A percentile compares a stretch with the other conserved stretches of the same genome.
phyloP scores from a whole-genome alignment of 2,797 vertebrate species.

The Lindbergichthys nudifrons region DNA sequence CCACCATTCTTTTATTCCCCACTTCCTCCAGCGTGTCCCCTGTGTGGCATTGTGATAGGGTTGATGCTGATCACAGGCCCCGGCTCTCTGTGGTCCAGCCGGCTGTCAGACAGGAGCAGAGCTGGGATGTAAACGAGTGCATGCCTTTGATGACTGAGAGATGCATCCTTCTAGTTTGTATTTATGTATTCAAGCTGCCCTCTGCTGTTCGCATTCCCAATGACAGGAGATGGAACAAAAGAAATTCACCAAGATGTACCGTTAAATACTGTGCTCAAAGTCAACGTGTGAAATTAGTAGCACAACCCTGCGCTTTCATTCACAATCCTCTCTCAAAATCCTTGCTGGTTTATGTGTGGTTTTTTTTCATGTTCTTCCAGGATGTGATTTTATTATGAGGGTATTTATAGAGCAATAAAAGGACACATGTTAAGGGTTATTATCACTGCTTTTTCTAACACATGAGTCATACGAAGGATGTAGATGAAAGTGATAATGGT shows the following conservation, averaged over 20 bases:
- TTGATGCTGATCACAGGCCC: conserved; percentile 74
- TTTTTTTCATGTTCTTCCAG: not conserved
- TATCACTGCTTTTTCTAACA: conserved; percentile 31
- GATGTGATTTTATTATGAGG: not conserved
- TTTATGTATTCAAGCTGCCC: conserved; percentile 98
- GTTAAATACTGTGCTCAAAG: conserved; percentile 22
- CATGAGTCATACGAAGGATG: conserved; percentile 27
- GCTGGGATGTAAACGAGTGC: conserved; percentile 68
- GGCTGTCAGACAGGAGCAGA: conserved; percentile 70
- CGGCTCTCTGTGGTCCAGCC: conserved; percentile 58
- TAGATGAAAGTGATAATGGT: conserved; percentile 28
- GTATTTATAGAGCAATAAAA: conserved; percentile 47
- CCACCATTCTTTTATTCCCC: conserved; percentile 58
- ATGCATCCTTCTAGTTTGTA: conserved; percentile 76
- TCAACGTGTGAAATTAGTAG: conserved; percentile 12
- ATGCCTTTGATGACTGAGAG: conserved; percentile 69
- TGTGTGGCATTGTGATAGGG: conserved; percentile 65
- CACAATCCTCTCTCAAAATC: not conserved
- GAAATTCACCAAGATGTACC: conserved; percentile 41
- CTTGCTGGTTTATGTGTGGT: conserved; percentile 2
- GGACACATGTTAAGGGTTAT: conserved; percentile 25
- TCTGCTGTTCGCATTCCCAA: conserved; percentile 91
- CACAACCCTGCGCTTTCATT: not conserved
- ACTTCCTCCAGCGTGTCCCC: conserved; percentile 55
- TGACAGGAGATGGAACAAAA: conserved; percentile 78